These are phyloP conservation scores for Antrozous pallidus DNA, from an alignment of 2,797 vertebrate genomes.

Conservation along the genomic window DNA sequence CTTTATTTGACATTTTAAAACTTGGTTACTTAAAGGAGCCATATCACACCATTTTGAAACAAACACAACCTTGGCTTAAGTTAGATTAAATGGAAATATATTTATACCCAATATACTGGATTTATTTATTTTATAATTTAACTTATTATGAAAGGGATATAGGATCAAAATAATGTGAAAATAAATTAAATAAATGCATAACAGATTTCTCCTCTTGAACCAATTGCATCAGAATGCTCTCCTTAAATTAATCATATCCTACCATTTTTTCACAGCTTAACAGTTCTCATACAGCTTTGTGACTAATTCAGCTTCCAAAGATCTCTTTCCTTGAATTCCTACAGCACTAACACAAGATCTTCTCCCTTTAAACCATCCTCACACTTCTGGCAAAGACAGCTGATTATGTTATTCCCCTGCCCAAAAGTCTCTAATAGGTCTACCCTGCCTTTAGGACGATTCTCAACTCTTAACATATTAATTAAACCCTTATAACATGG, in stretches of 20 bases:
- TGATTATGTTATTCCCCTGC: not conserved
- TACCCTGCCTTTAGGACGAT: not conserved
- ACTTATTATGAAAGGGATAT: not conserved
- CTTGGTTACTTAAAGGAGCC: not conserved
- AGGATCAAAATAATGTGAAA: not conserved
- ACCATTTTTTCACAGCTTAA: not conserved
- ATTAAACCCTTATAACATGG: not conserved
- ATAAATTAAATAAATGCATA: not conserved
- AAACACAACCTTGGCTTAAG: slow-evolving; percentile 10
- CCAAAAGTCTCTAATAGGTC: not conserved
- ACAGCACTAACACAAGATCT: not conserved
- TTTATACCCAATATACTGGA: not conserved
- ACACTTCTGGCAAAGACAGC: not conserved
- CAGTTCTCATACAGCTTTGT: not conserved
- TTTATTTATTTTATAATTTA: slow-evolving; percentile 14
- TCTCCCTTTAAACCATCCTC: not conserved
- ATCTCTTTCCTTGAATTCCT: not conserved
- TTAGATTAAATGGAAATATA: not conserved
- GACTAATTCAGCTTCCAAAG: not conserved
- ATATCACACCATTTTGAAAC: not conserved
- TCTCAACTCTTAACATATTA: not conserved
- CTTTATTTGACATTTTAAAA: slow-evolving; percentile 15
- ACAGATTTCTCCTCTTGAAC: not conserved
- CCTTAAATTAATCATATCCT: not conserved
- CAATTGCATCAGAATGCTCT: not conserved